phyloP scores from a whole-genome alignment of 2,797 vertebrate species.

The Pterois miles region DNA sequence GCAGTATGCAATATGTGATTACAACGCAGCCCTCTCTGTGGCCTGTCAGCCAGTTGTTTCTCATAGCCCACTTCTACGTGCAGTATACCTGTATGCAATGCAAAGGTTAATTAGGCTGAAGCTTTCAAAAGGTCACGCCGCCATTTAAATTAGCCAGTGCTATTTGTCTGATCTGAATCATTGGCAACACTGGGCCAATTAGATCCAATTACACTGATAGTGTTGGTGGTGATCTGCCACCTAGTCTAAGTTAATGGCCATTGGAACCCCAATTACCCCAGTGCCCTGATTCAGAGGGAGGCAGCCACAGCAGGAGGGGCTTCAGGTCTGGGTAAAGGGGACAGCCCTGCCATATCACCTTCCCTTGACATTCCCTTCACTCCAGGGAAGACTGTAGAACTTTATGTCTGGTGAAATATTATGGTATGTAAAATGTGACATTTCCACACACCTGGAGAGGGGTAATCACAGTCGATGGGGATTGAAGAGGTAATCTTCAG shows the following conservation, averaged over 20 bases:
- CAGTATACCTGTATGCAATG: slow-evolving; percentile 67
- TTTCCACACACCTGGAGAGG: slow-evolving; percentile 77
- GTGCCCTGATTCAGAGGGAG: slow-evolving; percentile 51
- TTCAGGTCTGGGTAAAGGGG: slow-evolving; percentile 36
- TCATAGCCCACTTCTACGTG: slow-evolving; percentile 62
- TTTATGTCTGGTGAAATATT: slow-evolving; percentile 78
- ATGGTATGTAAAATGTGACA: slow-evolving; percentile 85
- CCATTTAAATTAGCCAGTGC: slow-evolving; percentile 81
- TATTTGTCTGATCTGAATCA: slow-evolving; percentile 84
- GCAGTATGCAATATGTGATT: slow-evolving; percentile 38
- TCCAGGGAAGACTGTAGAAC: slow-evolving; percentile 49
- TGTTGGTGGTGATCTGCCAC: slow-evolving; percentile 61
- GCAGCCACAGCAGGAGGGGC: slow-evolving; percentile 32
- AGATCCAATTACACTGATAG: slow-evolving; percentile 81
- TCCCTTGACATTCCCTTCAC: slow-evolving; percentile 70
- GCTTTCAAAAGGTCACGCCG: slow-evolving; percentile 80
- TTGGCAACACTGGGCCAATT: slow-evolving; percentile 81
- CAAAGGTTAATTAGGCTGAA: slow-evolving; percentile 85
- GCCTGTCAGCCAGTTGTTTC: slow-evolving; percentile 32
- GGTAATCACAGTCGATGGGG: slow-evolving; percentile 82
- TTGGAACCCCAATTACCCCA: slow-evolving; percentile 70
- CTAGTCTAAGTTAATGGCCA: slow-evolving; percentile 71
- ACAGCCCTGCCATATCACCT: slow-evolving; percentile 33
- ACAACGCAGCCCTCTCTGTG: slow-evolving; percentile 30
- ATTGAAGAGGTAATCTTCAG: slow-evolving; percentile 72